Base-by-base conservation (phyloP, 2,113 vertebrate genomes). In the Syngnathus typhle region DNA sequence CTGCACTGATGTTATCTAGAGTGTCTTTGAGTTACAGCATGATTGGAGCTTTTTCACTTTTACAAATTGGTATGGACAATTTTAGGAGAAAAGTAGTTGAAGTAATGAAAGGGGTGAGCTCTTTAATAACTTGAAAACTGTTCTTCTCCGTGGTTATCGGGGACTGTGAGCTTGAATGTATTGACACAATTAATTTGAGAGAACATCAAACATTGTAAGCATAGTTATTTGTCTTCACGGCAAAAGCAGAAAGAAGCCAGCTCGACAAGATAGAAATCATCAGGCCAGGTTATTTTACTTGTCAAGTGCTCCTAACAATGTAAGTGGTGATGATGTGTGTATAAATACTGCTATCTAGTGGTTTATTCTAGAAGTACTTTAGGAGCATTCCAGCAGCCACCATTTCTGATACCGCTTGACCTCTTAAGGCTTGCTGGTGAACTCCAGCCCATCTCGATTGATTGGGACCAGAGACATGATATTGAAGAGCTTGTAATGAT, bases 301-400 rank as follows among this genome's bases (percentile, higher is more conserved):
- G 49, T 47, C 46, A 47, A 47, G 23, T 1, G 5, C 37, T 4
- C 36, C 6, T 60, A 8, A 16, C 36, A 15, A 7, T 56, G 13
- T 58, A 58, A 47, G 4, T 7, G 1, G 44, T 47, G 44, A 47
- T 39, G 41, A 6, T 6, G 11, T 61, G 32, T 10, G 59, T 21
- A n/a, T 21, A 10, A 61, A 61, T 21, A 43, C 59, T 39, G 7
- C 59, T 38, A 41, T 61, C 59, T 61, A 61, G 59, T 61, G 59
- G 59, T 41, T 41, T 1, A 5, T 61, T 43, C 21, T 7, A 41
- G 8, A 55, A 27, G 21, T 12, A 5, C 10, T 6, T 11, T 12
- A 27, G 21, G 11, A 55, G 12, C 52, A 1, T 21, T 21, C 21
- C 1, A 23, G 2, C 9, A 55, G 9, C 52, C 52, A 55, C 10